Evolutionary conservation across 1,140 invertebrate species (phyloP).

Genomic region (Belonocnema kinseyi): DNA sequence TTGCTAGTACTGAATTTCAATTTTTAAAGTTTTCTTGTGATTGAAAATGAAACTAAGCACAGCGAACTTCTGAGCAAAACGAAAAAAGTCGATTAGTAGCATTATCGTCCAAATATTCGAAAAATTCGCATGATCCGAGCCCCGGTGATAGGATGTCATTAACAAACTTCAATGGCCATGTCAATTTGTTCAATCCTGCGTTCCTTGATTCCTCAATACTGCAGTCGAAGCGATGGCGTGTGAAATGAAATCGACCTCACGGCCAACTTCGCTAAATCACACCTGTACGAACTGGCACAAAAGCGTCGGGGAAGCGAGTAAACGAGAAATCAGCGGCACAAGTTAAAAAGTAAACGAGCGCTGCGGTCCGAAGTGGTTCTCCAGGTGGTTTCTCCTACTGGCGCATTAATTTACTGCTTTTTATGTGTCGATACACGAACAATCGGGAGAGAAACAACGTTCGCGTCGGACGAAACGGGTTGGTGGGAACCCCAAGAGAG

Average conservation of each 20-base stretch:
- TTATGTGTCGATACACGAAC: conserved; percentile 25
- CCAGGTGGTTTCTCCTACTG: conserved; percentile 14
- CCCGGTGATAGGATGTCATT: too few species aligned
- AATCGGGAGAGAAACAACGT: not conserved
- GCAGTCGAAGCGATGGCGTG: not conserved
- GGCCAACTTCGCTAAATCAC: conserved; percentile 8
- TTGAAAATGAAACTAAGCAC: too few species aligned
- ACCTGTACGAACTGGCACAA: conserved; percentile 28
- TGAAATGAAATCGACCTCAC: conserved; percentile 25
- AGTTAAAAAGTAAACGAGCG: conserved; percentile 27
- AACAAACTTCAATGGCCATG: not conserved
- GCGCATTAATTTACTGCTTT: conserved; percentile 22
- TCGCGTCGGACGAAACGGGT: too few species aligned
- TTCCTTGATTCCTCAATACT: not conserved
- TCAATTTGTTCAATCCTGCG: not conserved
- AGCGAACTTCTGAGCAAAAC: too few species aligned
- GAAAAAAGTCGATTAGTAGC: too few species aligned
- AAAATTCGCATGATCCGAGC: too few species aligned
- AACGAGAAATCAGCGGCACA: conserved; percentile 27
- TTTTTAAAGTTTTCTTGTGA: too few species aligned
- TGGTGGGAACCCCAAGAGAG: too few species aligned
- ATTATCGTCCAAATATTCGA: too few species aligned
- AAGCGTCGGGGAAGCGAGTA: conserved; percentile 28
- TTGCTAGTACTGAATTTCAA: too few species aligned
- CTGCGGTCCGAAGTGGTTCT: conserved; percentile 22